Evolutionary conservation across 2,888 invertebrate genomes (phyloP), one percentile per base, ranked within the genome.

Genomic region (Drosophila lacicola): DNA sequence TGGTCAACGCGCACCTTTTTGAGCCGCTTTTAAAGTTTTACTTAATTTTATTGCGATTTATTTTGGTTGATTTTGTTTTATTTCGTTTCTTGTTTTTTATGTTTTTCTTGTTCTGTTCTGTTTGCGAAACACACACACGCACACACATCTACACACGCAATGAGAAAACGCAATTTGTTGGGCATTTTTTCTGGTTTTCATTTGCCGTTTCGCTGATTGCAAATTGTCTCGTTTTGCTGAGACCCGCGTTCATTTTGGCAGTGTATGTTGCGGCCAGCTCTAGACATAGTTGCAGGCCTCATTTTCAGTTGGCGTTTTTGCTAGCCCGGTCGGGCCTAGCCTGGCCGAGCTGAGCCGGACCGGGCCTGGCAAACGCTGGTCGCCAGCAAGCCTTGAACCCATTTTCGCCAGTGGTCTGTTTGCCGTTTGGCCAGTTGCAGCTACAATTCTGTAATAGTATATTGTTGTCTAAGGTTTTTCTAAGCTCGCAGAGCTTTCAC

Each of bases 141-240:
- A 17, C 17, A 17, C 88, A 78, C 39, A 53, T 41, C 63, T 50
- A 36, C 61, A 55, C 71, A 74, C 78, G 87, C 88, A 82, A 74
- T 74, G 80, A 69, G 76, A 71, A 76, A 82, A 78, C 75, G 78
- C 83, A 86, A 86, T 89, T 88, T 90, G 90, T 90, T 86, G 89
- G 69, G 76, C 11, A 50, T 63, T 79, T 76, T 88, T 83, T 88
- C 74, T 86, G 78, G 73, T 83, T 90, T 88, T 75, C 75, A 67
- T 82, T 83, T 80, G 72, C 81, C 62, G 82, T 88, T 82, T 78
- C 67, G 79, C 75, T 76, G 82, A 89, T 88, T 89, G 89, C 85
- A 84, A 84, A 84, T 84, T 88, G 89, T 84, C 87, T 87, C 75
- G 83, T 70, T 83, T 74, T 55, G 70, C 58, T 49, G 68, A 77